Percentiles rank a stretch among this genome's conserved stretches.
These are phyloP conservation scores for Camponotus pennsylvanicus DNA, from an alignment of 1,140 invertebrate genomes.

Conservation along the genomic window DNA sequence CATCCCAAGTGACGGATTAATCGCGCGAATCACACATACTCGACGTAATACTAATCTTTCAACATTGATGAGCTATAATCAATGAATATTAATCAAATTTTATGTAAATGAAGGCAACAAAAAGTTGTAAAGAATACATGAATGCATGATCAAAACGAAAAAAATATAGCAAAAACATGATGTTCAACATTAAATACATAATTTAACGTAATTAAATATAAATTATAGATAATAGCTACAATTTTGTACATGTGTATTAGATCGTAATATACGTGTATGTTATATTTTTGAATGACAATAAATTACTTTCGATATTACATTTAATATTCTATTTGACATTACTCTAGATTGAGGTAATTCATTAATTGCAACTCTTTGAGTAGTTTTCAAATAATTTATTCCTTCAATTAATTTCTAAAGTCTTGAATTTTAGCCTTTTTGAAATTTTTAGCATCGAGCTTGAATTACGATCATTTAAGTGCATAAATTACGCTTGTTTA, in stretches of 20 bases:
- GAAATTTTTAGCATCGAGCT: too few relatives aligned
- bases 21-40: slow-evolving; percentile 5
- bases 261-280: neutral
- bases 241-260: neutral
- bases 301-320: neutral
- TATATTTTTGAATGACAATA: neutral
- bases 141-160: neutral
- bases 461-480: neutral
- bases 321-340: neutral
- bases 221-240: neutral
- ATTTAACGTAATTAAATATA: slow-evolving; percentile 20
- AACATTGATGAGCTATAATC: neutral
- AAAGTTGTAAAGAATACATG: neutral
- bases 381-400: neutral
- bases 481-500: neutral
- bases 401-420: neutral
- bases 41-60: neutral
- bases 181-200: neutral
- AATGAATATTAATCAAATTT: slow-evolving; percentile 18
- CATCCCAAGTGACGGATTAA: slow-evolving; percentile 5
- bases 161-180: neutral
- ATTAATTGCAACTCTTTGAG: neutral
- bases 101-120: neutral
- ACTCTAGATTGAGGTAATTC: neutral
- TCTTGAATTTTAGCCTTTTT: neutral